These are phyloP conservation scores for Lagopus leucura DNA, from an alignment of 2,113 vertebrate species.

Conservation along the genomic window DNA sequence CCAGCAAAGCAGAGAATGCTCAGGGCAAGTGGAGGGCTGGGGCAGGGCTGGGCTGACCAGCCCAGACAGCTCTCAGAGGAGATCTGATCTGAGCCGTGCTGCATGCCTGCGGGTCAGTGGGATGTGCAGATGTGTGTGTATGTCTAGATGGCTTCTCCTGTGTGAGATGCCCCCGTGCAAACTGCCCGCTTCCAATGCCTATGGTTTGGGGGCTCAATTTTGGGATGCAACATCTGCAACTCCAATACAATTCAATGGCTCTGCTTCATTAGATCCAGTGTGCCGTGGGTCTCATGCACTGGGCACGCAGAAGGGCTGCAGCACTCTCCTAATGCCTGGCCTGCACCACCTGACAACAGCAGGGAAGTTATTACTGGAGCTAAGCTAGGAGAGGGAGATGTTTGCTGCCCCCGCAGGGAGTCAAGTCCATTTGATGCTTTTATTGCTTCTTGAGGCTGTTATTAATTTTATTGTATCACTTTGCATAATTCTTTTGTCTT, in stretches of 20 bases:
- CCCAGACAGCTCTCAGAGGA: not conserved
- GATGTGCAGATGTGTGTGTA: no score
- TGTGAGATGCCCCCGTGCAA: not conserved
- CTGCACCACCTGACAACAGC: not conserved
- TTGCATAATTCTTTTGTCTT: slow-evolving; percentile 7
- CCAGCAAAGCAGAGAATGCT: not conserved
- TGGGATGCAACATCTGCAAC: not conserved
- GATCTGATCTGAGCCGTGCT: not conserved
- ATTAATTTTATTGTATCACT: slow-evolving; percentile 34
- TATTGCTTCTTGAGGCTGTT: slow-evolving; percentile 38
- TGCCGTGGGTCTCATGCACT: accelerated
- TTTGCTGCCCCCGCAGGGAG: not conserved
- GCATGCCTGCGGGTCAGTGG: not conserved
- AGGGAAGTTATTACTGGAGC: not conserved
- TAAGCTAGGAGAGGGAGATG: not conserved
- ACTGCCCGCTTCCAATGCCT: no score
- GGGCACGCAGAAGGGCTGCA: not conserved
- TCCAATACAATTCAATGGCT: not conserved
- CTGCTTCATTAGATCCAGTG: not conserved
- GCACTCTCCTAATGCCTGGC: not conserved
- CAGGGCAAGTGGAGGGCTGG: not conserved
- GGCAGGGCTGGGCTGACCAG: not conserved
- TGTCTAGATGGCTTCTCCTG: not conserved
- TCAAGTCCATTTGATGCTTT: slow-evolving; percentile 8
- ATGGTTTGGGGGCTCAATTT: not conserved